Conservation (phyloP, 2,888 invertebrate genomes). For the Thalpophila matura region DNA sequence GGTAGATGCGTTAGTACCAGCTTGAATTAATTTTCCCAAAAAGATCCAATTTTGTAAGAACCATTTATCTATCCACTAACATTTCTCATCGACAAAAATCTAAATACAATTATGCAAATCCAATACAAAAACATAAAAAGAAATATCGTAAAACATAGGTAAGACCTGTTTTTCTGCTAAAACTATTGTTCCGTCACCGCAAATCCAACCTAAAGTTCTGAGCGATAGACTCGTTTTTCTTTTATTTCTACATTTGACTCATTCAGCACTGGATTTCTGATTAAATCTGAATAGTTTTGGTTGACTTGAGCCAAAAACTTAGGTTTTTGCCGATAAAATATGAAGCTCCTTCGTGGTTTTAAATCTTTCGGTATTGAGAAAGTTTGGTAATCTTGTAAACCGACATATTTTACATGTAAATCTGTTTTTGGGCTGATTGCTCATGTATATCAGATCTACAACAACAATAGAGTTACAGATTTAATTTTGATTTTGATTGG, state of each 20-base stretch:
- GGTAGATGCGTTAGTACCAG: too few species aligned
- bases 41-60: neutral
- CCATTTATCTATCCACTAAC: neutral
- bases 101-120: constrained; percentile 24
- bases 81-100: neutral
- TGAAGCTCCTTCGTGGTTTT: neutral
- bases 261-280: constrained; percentile 16
- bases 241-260: neutral
- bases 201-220: neutral
- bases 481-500: too few species aligned
- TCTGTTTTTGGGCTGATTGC: neutral
- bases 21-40: neutral
- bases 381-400: constrained; percentile 10
- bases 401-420: neutral
- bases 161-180: neutral
- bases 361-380: constrained; percentile 21
- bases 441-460: too few species aligned
- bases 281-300: constrained; percentile 8
- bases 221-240: neutral
- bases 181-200: neutral
- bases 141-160: constrained; percentile 11
- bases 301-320: constrained; percentile 12
- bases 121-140: constrained; percentile 2
- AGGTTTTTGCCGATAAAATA: constrained; percentile 10
- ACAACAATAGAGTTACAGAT: neutral